Base-by-base conservation (phyloP, 2,113 vertebrate genomes). In the Chloropsis hardwickii region DNA sequence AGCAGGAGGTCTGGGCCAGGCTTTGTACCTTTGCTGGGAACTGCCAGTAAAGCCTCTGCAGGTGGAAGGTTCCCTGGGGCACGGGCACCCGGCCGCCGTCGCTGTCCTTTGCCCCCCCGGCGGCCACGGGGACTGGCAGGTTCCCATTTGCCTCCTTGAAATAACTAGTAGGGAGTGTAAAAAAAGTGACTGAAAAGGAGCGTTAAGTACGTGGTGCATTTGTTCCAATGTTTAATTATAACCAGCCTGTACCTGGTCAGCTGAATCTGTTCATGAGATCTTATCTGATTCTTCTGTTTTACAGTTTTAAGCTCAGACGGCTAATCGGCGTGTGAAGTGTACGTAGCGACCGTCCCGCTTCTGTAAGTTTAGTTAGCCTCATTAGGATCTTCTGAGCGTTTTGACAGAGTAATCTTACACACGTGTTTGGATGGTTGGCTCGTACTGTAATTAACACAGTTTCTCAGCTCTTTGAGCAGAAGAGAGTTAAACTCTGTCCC, bases 101-200 rank as follows among this genome's bases (percentile, higher is more conserved):
- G 0, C 39, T 20, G 31, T 5, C 23, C 48, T 14, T 25, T 2
- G 35, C 10, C 31, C n/a, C 9, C 50, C 7, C 0, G 33, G 57
- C 28, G 24, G 16, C 50, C 50, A 0, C 1, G 4, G 39, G n/a
- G 2, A 13, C 67, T 17, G 50, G 39, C 64, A 19, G n/a, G 4
- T 24, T 51, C 20, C 25, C 27, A 0, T 21, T 17, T 10, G 8
- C 17, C 25, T 60, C 27, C 54, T 33, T 7, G 8, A 65, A 78
- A 33, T 15, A 51, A 21, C n/a, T 14, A 1, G 18, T 1, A n/a
- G 28, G 2, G 0, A 33, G 39, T 0, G 4, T 12, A n/a, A 42
- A 39, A 33, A 51, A 44, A 24, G n/a, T n/a, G n/a, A n/a, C 2
- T 9, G 48, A 64, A 56, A 14, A 33, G 48, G 19, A 10, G 7